Percentiles rank a stretch among this genome's conserved stretches.
These are phyloP conservation scores for Glossosoma conforme DNA, from an alignment of 1,140 invertebrate genomes.

Conservation along the genomic window DNA sequence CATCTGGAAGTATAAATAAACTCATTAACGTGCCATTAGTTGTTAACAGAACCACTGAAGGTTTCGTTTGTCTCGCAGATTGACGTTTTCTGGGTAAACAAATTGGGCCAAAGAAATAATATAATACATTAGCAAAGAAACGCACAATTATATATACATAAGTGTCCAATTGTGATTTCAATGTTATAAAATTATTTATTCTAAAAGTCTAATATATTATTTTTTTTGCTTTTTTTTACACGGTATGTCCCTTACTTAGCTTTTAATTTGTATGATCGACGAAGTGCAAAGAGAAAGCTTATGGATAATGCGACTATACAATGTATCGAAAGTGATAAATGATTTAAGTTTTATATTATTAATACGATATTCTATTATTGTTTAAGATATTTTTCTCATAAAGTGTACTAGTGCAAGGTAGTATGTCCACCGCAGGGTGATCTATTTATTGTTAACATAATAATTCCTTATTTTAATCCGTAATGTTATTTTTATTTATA, in stretches of 20 bases:
- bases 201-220: slow-evolving; percentile 4
- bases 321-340: slow-evolving; percentile 27
- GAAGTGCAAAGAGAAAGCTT: neutral
- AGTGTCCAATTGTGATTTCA: slow-evolving; percentile 21
- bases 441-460: no score
- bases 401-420: no score
- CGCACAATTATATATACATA: slow-evolving; percentile 26
- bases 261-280: slow-evolving; percentile 1
- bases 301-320: slow-evolving; percentile 14
- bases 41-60: slow-evolving; percentile 13
- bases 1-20: slow-evolving; percentile 1
- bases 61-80: slow-evolving; percentile 13
- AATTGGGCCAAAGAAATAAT: slow-evolving; percentile 17
- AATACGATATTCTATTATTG: slow-evolving; percentile 4
- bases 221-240: slow-evolving; percentile 10
- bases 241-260: neutral
- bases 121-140: slow-evolving; percentile 8
- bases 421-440: no score
- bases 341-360: slow-evolving; percentile 11
- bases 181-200: slow-evolving; percentile 10
- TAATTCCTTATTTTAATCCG: slow-evolving; percentile 1
- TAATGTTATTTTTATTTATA: neutral
- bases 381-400: slow-evolving; percentile 8
- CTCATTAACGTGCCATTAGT: slow-evolving; percentile 1
- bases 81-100: slow-evolving; percentile 5